These are phyloP conservation scores for Nomada ferruginata DNA, from an alignment of 2,888 invertebrate genomes.

Conservation along the genomic window DNA sequence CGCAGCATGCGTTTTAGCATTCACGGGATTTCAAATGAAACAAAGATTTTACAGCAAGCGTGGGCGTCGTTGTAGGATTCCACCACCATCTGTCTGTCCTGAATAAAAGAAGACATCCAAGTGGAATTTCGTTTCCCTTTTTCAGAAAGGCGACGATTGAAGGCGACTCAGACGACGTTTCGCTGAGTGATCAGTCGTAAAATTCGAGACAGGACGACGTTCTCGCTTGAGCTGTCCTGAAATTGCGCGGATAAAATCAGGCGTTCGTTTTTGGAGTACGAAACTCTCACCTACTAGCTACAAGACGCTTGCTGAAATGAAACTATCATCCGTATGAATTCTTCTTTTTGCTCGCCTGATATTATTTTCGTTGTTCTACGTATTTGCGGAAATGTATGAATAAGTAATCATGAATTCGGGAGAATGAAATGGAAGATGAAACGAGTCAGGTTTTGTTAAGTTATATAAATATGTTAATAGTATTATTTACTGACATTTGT, in stretches of 20 bases:
- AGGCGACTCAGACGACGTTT: constrained; percentile 45
- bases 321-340: constrained; percentile 28
- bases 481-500: too few relatives aligned
- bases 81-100: constrained; percentile 1
- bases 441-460: too few relatives aligned
- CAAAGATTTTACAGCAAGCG: constrained; percentile 38
- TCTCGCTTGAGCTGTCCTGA: constrained; percentile 47
- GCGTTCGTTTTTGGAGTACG: constrained; percentile 37
- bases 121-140: constrained; percentile 51
- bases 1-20: constrained; percentile 10
- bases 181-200: constrained; percentile 69
- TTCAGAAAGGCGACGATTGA: constrained; percentile 36
- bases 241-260: constrained; percentile 65
- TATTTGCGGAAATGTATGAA: too few relatives aligned
- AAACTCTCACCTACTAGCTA: constrained; percentile 34
- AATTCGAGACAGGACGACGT: constrained; percentile 59
- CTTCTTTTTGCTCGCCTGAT: constrained; percentile 11
- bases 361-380: not conserved
- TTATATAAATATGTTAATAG: too few relatives aligned
- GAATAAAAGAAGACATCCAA: constrained; percentile 15
- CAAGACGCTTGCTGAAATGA: constrained; percentile 33
- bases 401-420: too few relatives aligned
- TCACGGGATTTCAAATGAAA: constrained; percentile 11
- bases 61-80: constrained; percentile 31
- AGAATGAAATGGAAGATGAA: too few relatives aligned